phyloP scores from a whole-genome alignment of 2,113 vertebrate genomes.

The Grammomys dolichurus region DNA sequence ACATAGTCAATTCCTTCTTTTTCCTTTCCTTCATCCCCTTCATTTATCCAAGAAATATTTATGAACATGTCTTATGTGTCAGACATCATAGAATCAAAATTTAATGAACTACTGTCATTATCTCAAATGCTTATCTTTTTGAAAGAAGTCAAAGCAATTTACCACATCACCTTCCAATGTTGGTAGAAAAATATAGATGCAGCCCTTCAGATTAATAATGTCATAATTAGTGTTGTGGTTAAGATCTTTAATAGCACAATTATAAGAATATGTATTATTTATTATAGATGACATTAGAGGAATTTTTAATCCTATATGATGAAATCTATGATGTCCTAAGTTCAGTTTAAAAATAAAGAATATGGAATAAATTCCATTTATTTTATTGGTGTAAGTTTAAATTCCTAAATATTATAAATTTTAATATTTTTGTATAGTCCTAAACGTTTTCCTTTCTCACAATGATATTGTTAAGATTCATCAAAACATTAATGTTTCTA shows the following conservation, averaged over 20 bases:
- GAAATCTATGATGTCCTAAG: background rate
- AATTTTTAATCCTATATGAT: slow-evolving; percentile 54
- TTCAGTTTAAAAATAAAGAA: background rate
- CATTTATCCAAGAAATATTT: slow-evolving; percentile 69
- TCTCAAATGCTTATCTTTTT: slow-evolving; percentile 66
- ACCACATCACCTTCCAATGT: slow-evolving; percentile 48
- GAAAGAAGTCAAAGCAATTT: slow-evolving; percentile 70
- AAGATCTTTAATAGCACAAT: slow-evolving; percentile 72
- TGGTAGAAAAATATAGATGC: slow-evolving; percentile 53
- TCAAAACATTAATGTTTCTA: background rate
- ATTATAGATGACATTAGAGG: slow-evolving; percentile 55
- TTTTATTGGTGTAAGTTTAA: background rate
- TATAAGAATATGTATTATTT: slow-evolving; percentile 76
- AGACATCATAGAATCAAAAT: slow-evolving; percentile 72
- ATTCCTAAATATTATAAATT: background rate
- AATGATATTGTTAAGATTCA: background rate
- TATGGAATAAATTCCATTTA: background rate
- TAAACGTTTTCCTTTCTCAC: background rate
- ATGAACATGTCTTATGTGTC: slow-evolving; percentile 55
- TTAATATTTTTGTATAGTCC: background rate
- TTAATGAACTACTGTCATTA: slow-evolving; percentile 77
- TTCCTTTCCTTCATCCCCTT: background rate
- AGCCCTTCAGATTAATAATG: slow-evolving; percentile 68
- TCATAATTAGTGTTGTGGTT: slow-evolving; percentile 73
- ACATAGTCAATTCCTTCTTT: background rate